A percentile compares a stretch with the other conserved stretches of the same genome.
Evolutionary conservation across 1,140 invertebrate species (phyloP).

Genomic region (Tetranychus urticae): DNA sequence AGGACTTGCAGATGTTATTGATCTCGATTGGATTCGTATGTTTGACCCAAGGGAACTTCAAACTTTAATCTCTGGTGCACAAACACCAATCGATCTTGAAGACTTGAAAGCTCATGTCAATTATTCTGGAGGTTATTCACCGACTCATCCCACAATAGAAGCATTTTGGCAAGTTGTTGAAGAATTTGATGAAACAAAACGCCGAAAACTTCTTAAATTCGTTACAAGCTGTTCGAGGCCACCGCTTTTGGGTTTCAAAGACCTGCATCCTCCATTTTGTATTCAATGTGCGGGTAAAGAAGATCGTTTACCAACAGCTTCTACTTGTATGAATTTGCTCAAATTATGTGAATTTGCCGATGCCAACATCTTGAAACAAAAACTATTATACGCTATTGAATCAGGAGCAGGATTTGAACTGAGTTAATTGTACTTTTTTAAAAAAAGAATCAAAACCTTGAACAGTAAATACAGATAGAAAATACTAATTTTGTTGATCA

Average conservation of each 20-base stretch:
- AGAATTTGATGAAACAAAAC: slow-evolving; percentile 56
- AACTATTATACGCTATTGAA: slow-evolving; percentile 78
- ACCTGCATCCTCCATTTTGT: slow-evolving; percentile 76
- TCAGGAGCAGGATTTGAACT: slow-evolving; percentile 86
- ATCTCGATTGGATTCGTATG: slow-evolving; percentile 71
- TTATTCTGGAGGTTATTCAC: slow-evolving; percentile 53
- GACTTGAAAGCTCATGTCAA: slow-evolving; percentile 62
- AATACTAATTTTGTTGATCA: too few species aligned
- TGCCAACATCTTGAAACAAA: slow-evolving; percentile 47
- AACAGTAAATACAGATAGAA: too few species aligned
- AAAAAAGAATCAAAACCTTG: too few species aligned
- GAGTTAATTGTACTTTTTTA: slow-evolving; percentile 30
- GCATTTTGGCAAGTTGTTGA: slow-evolving; percentile 63
- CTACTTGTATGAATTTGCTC: slow-evolving; percentile 91
- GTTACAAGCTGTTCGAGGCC: slow-evolving; percentile 88
- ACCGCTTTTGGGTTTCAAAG: slow-evolving; percentile 91
- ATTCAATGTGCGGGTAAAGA: slow-evolving; percentile 63
- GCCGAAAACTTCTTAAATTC: slow-evolving; percentile 72
- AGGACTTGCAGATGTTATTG: slow-evolving; percentile 63
- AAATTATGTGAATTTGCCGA: slow-evolving; percentile 75
- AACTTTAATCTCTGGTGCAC: slow-evolving; percentile 74
- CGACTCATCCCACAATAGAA: slow-evolving; percentile 41
- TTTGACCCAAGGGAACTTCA: slow-evolving; percentile 86
- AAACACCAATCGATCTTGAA: slow-evolving; percentile 66
- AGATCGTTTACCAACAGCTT: slow-evolving; percentile 73